Conservation (phyloP, 2,888 invertebrate genomes). For the Sinohyriopsis cumingii region DNA sequence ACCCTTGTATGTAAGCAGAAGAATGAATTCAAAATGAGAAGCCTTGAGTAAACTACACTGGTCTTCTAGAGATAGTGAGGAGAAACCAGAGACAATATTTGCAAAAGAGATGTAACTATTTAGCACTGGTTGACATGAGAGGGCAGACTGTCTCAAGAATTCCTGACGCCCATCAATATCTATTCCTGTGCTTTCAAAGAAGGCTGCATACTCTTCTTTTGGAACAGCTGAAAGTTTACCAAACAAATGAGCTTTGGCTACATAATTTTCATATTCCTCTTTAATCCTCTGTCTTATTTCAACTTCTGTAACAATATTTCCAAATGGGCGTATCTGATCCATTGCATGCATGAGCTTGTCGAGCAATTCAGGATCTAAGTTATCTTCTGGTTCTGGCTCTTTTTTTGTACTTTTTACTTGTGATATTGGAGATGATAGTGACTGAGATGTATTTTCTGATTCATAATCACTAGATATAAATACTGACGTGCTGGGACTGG, state of each 20-base stretch:
- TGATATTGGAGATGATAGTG: too few relatives aligned
- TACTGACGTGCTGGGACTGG: background rate
- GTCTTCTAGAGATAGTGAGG: constrained; percentile 32
- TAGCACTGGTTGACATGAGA: constrained; percentile 39
- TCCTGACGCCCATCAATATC: constrained; percentile 41
- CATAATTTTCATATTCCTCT: constrained; percentile 34
- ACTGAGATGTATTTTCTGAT: too few relatives aligned
- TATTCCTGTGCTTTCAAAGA: constrained; percentile 37
- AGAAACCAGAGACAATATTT: constrained; percentile 37
- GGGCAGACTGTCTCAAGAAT: constrained; percentile 34
- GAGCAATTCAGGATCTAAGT: constrained; percentile 11
- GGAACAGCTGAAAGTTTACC: constrained; percentile 39
- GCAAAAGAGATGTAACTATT: constrained; percentile 41
- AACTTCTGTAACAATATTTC: constrained; percentile 32
- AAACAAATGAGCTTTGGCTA: constrained; percentile 31
- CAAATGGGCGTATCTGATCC: constrained; percentile 33
- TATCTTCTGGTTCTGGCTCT: too few relatives aligned
- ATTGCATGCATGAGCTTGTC: constrained; percentile 29
- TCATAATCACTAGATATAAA: too few relatives aligned
- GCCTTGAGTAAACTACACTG: constrained; percentile 39
- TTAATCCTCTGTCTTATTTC: constrained; percentile 26
- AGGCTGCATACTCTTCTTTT: constrained; percentile 32
- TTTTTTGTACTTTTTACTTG: too few relatives aligned
- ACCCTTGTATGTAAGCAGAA: constrained; percentile 35
- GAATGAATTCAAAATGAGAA: constrained; percentile 39